Conservation (phyloP, 1,140 invertebrate species). For the Dufourea novaeangliae region DNA sequence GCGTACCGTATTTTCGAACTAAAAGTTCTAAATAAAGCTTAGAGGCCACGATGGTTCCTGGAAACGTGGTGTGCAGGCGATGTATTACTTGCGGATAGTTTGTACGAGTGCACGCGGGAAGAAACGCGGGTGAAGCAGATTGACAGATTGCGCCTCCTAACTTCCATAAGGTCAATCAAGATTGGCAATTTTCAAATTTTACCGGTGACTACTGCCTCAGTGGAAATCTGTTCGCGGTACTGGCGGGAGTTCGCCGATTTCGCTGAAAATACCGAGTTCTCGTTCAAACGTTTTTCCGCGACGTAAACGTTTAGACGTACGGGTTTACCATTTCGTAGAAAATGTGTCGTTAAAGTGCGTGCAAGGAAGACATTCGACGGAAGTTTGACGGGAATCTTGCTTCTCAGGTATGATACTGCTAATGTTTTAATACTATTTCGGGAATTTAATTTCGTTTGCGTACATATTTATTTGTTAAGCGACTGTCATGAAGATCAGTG, state of each 20-base stretch:
- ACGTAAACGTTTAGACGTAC: background rate
- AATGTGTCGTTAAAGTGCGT: background rate
- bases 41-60: background rate
- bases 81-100: conserved; percentile 25
- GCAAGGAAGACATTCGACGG: too few species aligned
- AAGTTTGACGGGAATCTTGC: too few species aligned
- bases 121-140: conserved; percentile 26
- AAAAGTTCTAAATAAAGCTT: conserved; percentile 34
- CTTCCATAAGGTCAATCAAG: conserved; percentile 35
- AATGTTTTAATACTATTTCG: background rate
- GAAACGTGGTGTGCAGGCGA: background rate
- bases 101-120: background rate
- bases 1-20: background rate
- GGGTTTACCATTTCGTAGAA: background rate
- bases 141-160: conserved; percentile 44
- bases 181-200: conserved; percentile 55
- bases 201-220: conserved; percentile 1
- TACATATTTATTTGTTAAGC: background rate
- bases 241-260: background rate
- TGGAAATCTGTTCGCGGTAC: conserved; percentile 22
- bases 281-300: background rate
- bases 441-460: background rate
- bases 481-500: too few species aligned
- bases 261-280: background rate
- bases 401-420: background rate